Percentiles rank a stretch among this genome's conserved stretches.
phyloP scores from a whole-genome alignment of 2,113 vertebrate species.

The Dasyprocta punctata region DNA sequence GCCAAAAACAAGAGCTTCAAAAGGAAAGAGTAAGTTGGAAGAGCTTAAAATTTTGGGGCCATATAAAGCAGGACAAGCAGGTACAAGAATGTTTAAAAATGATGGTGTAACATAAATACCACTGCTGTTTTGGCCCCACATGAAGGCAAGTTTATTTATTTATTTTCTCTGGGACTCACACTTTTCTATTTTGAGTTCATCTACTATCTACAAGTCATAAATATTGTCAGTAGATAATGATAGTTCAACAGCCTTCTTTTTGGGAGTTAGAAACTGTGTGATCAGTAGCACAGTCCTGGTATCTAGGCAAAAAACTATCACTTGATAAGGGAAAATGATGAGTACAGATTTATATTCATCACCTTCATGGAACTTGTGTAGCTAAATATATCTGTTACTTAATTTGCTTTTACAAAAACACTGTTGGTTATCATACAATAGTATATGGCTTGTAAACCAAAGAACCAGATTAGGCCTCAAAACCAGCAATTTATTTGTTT shows the following conservation, averaged over 20 bases:
- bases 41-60: not conserved
- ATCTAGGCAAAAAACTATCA: not conserved
- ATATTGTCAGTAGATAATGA: slow-evolving; percentile 22
- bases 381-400: not conserved
- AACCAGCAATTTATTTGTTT: not conserved
- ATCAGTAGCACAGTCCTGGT: not conserved
- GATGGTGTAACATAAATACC: not conserved
- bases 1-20: not conserved
- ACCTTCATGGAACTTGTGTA: not conserved
- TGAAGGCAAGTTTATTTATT: not conserved
- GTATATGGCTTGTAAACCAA: not conserved
- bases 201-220: not conserved
- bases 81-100: not conserved
- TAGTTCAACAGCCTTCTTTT: not conserved
- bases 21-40: not conserved
- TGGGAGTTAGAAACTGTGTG: not conserved
- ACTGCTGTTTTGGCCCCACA: not conserved
- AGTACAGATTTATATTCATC: not conserved
- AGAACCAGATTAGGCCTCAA: not conserved
- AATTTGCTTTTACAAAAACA: not conserved
- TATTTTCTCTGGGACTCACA: not conserved
- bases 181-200: not conserved
- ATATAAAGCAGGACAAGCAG: not conserved
- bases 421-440: not conserved
- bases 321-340: not conserved